Conservation (phyloP, 2,113 vertebrate species). For the Ictalurus punctatus region DNA sequence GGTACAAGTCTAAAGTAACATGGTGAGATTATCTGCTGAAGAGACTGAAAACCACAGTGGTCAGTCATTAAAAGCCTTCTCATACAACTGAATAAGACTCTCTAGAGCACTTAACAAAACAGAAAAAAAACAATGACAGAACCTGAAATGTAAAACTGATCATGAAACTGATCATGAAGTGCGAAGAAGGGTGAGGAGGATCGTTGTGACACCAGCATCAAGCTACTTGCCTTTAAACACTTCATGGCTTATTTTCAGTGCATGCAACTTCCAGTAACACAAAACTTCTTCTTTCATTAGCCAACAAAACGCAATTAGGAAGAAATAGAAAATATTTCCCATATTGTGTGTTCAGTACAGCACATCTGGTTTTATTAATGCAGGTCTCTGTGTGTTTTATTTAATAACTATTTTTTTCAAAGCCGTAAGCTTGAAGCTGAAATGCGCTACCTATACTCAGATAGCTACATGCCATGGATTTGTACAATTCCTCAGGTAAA, state of each 20-base stretch:
- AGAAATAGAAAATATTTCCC: background rate
- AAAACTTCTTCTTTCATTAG: background rate
- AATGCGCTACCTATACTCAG: background rate
- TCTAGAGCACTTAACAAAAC: background rate
- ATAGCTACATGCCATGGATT: background rate
- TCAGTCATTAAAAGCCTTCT: background rate
- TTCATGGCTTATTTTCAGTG: background rate
- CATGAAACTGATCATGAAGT: background rate
- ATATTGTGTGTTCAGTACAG: slow-evolving; percentile 2
- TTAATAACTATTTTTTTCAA: background rate
- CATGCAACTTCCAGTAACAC: background rate
- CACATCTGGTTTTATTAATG: slow-evolving; percentile 30
- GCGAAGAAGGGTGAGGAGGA: background rate
- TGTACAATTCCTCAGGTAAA: slow-evolving; percentile 11
- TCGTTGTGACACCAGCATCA: background rate
- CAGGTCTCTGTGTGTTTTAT: background rate
- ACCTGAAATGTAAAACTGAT: background rate
- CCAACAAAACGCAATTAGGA: slow-evolving; percentile 3
- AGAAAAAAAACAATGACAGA: background rate
- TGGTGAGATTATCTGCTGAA: background rate
- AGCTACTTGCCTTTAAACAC: background rate
- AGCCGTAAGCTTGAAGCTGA: too few species aligned
- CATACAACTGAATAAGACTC: background rate
- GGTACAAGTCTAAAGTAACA: background rate
- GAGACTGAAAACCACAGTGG: background rate